These are phyloP conservation scores for Sebastes fasciatus DNA, from an alignment of 2,113 vertebrate genomes.

Conservation along the genomic window DNA sequence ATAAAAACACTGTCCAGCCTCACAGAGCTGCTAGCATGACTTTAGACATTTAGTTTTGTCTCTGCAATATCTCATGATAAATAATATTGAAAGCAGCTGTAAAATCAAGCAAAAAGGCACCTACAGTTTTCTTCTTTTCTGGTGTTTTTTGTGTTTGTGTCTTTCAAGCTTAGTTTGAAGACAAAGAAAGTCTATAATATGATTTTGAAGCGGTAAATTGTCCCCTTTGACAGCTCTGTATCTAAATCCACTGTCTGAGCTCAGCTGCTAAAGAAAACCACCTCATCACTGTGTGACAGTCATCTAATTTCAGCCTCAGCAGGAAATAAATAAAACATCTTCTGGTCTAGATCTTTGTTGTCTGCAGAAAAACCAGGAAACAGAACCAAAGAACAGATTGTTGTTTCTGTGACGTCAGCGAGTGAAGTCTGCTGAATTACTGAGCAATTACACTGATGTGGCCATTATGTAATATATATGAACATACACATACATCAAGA, in stretches of 20 bases:
- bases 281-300: not conserved
- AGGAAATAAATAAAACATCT: not conserved
- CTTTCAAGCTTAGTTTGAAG: not conserved
- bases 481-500: not conserved
- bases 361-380: conserved; percentile 5
- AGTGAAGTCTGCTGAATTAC: conserved; percentile 1
- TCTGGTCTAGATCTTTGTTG: not conserved
- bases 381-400: not conserved
- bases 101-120: not conserved
- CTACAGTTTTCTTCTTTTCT: not conserved
- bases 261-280: not conserved
- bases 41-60: not conserved
- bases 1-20: not conserved
- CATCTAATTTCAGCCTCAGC: not conserved
- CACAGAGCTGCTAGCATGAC: not conserved
- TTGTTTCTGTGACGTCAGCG: not conserved
- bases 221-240: not conserved
- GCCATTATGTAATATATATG: not conserved
- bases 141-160: not conserved
- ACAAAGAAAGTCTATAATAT: not conserved
- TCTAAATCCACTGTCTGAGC: not conserved
- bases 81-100: not conserved
- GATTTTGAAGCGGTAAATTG: not conserved
- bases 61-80: not conserved
- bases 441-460: conserved; percentile 2